Percentiles rank a stretch among this genome's conserved stretches.
phyloP scores from a whole-genome alignment of 2,888 invertebrate genomes.

The Cistogaster globosa region DNA sequence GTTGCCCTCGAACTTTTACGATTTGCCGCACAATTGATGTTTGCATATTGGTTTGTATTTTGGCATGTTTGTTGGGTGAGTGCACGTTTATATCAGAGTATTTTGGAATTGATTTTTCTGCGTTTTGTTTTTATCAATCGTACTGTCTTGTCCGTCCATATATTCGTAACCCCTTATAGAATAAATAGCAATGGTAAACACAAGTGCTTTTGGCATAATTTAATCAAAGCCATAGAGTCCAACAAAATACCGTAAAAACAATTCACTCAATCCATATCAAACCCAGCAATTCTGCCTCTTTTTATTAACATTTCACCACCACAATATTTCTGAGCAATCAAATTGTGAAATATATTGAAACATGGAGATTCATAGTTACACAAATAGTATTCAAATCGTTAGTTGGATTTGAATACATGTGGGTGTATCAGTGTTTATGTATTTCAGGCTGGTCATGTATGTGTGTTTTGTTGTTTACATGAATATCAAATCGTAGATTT shows the following conservation, averaged over 20 bases:
- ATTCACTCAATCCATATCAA: slow-evolving; percentile 66
- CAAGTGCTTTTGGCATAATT: slow-evolving; percentile 69
- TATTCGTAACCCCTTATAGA: slow-evolving; percentile 69
- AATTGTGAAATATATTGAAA: slow-evolving; percentile 46
- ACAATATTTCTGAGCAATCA: slow-evolving; percentile 34
- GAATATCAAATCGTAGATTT: slow-evolving; percentile 38
- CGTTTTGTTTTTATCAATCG: slow-evolving; percentile 54
- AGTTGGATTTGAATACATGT: slow-evolving; percentile 21
- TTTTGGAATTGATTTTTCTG: slow-evolving; percentile 53
- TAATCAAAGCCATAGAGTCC: slow-evolving; percentile 72
- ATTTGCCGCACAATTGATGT: slow-evolving; percentile 53
- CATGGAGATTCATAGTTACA: slow-evolving; percentile 54
- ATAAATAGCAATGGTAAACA: slow-evolving; percentile 58
- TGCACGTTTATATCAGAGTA: not conserved
- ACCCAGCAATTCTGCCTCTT: not conserved
- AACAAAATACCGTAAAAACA: slow-evolving; percentile 59
- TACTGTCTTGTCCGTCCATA: slow-evolving; percentile 35
- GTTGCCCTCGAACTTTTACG: not conserved
- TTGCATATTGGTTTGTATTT: slow-evolving; percentile 56
- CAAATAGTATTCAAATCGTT: slow-evolving; percentile 57
- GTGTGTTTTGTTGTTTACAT: not conserved
- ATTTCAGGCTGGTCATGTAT: not conserved
- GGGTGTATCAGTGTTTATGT: no score
- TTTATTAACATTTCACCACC: not conserved
- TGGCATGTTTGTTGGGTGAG: not conserved